These are phyloP conservation scores for Odontocolon sp. DNA, from an alignment of 2,888 invertebrate genomes.

Conservation along the genomic window DNA sequence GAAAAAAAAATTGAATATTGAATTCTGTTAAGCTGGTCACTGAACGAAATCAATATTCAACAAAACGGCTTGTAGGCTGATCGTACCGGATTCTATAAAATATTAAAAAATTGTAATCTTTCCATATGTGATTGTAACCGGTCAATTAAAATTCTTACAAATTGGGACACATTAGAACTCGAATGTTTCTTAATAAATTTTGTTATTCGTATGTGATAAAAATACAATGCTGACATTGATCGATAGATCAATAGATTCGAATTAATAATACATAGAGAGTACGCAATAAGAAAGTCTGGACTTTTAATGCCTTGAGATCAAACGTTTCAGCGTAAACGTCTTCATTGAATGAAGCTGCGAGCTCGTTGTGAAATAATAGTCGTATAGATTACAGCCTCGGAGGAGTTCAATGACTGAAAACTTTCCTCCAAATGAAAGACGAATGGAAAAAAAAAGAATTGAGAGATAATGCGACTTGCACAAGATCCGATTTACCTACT, in stretches of 20 bases:
- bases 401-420: constrained; percentile 37
- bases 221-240: not conserved
- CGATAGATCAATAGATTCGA: not conserved
- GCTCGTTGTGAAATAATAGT: constrained; percentile 13
- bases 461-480: not conserved
- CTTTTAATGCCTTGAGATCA: constrained; percentile 8
- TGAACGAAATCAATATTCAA: no score
- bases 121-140: no score
- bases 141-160: no score
- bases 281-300: not conserved
- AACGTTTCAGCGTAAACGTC: not conserved
- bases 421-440: constrained; percentile 34
- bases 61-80: no score
- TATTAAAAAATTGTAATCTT: no score
- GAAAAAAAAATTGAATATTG: no score
- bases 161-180: no score
- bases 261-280: not conserved
- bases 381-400: constrained; percentile 3
- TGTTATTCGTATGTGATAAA: no score
- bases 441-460: not conserved
- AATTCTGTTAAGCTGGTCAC: no score
- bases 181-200: no score
- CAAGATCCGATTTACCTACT: not conserved
- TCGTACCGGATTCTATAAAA: no score
- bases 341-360: constrained; percentile 24